These are phyloP conservation scores for Protobothrops flavoviridis DNA, from an alignment of 2,113 vertebrate species.

Conservation along the genomic window DNA sequence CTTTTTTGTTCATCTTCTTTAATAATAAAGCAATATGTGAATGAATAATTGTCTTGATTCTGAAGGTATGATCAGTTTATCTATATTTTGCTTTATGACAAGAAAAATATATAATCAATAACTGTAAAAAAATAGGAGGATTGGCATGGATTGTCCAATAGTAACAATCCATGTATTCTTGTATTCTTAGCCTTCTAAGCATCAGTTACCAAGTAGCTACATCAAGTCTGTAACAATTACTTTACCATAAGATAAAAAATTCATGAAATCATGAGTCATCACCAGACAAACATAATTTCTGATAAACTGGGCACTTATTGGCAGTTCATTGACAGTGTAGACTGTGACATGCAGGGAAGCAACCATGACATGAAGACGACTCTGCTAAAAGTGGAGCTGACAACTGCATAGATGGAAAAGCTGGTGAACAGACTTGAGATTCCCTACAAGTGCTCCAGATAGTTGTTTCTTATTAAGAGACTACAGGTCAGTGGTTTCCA, in stretches of 20 bases:
- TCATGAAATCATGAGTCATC: rapidly evolving
- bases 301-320: slow-evolving; percentile 22
- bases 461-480: neutral
- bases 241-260: rapidly evolving
- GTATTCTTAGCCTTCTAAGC: neutral
- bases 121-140: neutral
- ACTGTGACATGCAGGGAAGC: slow-evolving; percentile 20
- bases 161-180: neutral
- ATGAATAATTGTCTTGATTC: neutral
- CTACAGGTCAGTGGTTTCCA: neutral
- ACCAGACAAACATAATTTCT: neutral
- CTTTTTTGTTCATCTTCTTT: neutral
- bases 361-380: neutral
- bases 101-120: neutral
- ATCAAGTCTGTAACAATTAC: neutral
- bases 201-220: neutral
- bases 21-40: neutral
- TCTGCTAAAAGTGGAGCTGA: neutral
- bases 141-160: neutral
- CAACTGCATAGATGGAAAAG: neutral
- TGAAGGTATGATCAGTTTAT: neutral
- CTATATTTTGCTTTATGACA: neutral
- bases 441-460: neutral
- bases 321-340: neutral
- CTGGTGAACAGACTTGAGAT: neutral